Evolutionary conservation across 1,140 invertebrate species (phyloP), one percentile per base, ranked within the genome.

Genomic region (Trissolcus basalis): DNA sequence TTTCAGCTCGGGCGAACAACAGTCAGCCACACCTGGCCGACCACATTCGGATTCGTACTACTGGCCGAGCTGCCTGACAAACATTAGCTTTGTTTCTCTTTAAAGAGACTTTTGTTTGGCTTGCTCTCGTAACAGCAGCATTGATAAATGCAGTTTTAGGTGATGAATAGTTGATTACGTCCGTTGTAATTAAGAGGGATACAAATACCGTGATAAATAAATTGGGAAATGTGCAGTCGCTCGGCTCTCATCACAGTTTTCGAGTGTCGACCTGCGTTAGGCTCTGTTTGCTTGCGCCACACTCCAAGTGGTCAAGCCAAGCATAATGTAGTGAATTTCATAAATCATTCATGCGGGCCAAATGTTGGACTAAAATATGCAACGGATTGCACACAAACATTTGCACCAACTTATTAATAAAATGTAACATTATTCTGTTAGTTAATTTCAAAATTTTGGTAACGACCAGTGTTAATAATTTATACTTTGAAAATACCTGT

Each of bases 21-120:
- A 74, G 49, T 61, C 67, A 56, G 36, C 70, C 33, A 56, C 63
- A 74, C 55, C 70, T 74, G 63, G 36, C 70, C 33, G 56, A 74
- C 58, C 67, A 45, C 54, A 69, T 58, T 47, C 19, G 15, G 33
- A 49, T 10, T 59, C 51, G 56, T 60, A 61, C 73, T 67, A 77
- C 73, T 77, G 73, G 33, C 60, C 60, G 67, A 61, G 55, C 67
- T 70, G 44, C 44, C 53, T 48, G 43, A 63, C 48, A 50, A 68
- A 68, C 51, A 51, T 67, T 68, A 49, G 44, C 51, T 47, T 63
- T 51, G 32, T 54, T 63, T 67, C 56, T 4, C 9, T 39, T 39
- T n/a, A 39, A 39, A 39, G 36, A 11, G n/a, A 39, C n/a, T 39
- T 35, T 53, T 49, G 35, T 61, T 51, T 58, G 39, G 35, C 59